A percentile compares a stretch with the other conserved stretches of the same genome.
Evolutionary conservation across 1,140 invertebrate genomes (phyloP).

Genomic region (Palaemon carinicauda): DNA sequence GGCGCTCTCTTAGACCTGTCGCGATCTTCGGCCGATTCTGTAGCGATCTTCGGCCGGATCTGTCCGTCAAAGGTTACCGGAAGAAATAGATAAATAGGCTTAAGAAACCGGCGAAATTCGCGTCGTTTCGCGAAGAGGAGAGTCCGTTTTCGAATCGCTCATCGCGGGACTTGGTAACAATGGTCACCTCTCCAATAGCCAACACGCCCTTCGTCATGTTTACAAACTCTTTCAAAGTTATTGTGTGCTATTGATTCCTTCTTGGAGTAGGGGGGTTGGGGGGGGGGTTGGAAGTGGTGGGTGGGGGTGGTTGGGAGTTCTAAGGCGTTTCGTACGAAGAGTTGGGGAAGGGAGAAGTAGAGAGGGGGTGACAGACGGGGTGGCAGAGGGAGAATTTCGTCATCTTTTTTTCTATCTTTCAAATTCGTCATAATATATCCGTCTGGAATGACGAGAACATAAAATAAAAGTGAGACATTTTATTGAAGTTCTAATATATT

Average conservation of each 20-base stretch:
- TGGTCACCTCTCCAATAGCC: slow-evolving; percentile 39
- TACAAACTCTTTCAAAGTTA: slow-evolving; percentile 53
- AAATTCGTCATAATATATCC: no score
- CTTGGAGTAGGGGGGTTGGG: slow-evolving; percentile 28
- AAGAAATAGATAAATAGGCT: neutral
- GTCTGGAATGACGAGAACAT: no score
- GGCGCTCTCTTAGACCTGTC: neutral
- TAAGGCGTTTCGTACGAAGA: neutral
- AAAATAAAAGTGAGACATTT: neutral
- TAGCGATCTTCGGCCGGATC: neutral
- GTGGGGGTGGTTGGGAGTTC: neutral
- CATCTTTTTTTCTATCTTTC: no score
- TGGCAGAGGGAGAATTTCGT: neutral
- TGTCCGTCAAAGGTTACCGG: neutral
- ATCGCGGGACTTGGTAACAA: slow-evolving; percentile 9
- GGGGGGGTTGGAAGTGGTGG: neutral
- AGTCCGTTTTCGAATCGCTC: neutral
- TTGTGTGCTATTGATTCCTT: slow-evolving; percentile 49
- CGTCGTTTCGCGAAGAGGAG: neutral
- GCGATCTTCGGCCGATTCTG: neutral
- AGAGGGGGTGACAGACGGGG: neutral
- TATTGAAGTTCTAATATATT: no score
- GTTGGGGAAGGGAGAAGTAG: neutral
- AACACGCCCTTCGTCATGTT: slow-evolving; percentile 25
- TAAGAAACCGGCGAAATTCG: neutral